These are phyloP conservation scores for Polyommatus icarus DNA, from an alignment of 2,888 invertebrate species.

Conservation along the genomic window DNA sequence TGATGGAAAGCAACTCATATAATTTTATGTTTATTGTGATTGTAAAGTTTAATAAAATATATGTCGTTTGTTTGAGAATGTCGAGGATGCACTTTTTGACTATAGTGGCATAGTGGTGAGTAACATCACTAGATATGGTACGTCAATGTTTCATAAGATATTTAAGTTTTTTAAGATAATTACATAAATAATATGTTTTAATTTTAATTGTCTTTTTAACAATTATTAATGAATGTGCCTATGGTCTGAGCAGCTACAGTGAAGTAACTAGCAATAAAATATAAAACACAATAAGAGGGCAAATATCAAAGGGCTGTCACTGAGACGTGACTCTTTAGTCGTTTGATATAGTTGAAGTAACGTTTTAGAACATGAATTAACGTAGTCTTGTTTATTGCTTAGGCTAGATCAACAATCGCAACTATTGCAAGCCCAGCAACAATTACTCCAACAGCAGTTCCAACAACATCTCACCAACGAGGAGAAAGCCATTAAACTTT, in stretches of 20 bases:
- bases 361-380: conserved; percentile 16
- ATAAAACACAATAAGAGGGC: neutral
- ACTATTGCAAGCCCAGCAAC: conserved; percentile 71
- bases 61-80: too few species aligned
- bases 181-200: too few species aligned
- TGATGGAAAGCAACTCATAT: too few species aligned
- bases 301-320: conserved; percentile 13
- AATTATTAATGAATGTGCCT: neutral
- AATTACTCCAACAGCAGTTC: conserved; percentile 76
- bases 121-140: neutral
- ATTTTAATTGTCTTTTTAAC: neutral
- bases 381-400: conserved; percentile 33
- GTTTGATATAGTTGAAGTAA: conserved; percentile 11
- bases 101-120: neutral
- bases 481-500: conserved; percentile 78
- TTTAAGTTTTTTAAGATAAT: neutral
- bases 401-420: conserved; percentile 73
- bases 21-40: too few species aligned
- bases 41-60: too few species aligned
- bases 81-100: too few species aligned
- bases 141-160: neutral
- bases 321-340: neutral
- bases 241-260: neutral
- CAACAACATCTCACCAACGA: conserved; percentile 76
- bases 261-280: neutral